A percentile compares a stretch with the other conserved stretches of the same genome.
Evolutionary conservation across 2,797 vertebrate species (phyloP).

Genomic region (Ciconia nigra): DNA sequence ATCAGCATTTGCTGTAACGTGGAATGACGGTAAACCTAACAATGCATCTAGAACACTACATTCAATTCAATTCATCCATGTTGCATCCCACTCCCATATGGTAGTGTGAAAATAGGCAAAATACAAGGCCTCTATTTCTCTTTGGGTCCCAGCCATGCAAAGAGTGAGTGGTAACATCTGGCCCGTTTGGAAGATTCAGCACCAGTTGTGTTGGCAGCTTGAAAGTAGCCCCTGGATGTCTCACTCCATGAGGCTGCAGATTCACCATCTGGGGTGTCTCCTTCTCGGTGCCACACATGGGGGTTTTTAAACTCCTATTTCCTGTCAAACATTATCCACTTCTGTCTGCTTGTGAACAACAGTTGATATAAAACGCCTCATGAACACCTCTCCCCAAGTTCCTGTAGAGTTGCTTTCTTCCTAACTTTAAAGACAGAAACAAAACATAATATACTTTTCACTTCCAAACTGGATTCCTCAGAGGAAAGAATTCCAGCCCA

Average conservation of each 20-base stretch:
- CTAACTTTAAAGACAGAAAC: neutral
- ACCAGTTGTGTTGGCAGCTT: conserved; percentile 21
- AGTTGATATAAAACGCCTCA: neutral
- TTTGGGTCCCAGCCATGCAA: neutral
- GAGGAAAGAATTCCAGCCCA: neutral
- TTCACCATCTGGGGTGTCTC: conserved; percentile 42
- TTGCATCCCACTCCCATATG: neutral
- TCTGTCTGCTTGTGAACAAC: neutral
- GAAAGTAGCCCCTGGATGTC: conserved; percentile 4
- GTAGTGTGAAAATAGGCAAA: neutral
- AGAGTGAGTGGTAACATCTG: conserved; percentile 40
- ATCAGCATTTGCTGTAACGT: neutral
- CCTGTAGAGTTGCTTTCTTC: neutral
- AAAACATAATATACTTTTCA: neutral
- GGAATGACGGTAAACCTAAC: neutral
- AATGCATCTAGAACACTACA: neutral
- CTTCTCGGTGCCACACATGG: neutral
- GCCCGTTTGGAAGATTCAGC: neutral
- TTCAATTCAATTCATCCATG: neutral
- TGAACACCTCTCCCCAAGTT: neutral
- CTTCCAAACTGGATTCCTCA: neutral
- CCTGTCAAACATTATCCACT: neutral
- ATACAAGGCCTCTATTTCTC: neutral
- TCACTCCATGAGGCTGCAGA: neutral
- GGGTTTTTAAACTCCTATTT: neutral